Evolutionary conservation across 2,797 vertebrate genomes (phyloP).

Genomic region (Enteromius afrohamiltoni): DNA sequence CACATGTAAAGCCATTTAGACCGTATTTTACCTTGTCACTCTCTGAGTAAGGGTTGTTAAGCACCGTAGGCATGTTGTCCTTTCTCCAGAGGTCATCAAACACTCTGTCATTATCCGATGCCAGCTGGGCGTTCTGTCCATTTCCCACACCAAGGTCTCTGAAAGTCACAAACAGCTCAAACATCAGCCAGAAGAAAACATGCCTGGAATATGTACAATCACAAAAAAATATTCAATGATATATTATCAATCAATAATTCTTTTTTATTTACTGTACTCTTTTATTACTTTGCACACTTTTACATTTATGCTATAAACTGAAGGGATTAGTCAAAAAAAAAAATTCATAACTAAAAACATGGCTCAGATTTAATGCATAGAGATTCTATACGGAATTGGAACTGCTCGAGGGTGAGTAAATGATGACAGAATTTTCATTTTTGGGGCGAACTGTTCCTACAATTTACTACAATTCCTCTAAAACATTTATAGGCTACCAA

Average conservation of each 20-base stretch:
- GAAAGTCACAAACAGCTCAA: constrained; percentile 68
- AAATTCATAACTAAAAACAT: background rate
- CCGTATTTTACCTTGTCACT: constrained; percentile 81
- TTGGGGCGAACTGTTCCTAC: too few relatives aligned
- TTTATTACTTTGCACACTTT: background rate
- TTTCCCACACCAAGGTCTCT: constrained; percentile 81
- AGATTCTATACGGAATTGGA: too few relatives aligned
- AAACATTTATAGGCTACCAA: background rate
- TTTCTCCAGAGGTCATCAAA: constrained; percentile 78
- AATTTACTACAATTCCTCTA: background rate
- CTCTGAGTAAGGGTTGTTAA: constrained; percentile 82
- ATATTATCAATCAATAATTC: background rate
- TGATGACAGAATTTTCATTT: too few relatives aligned
- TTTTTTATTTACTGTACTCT: background rate
- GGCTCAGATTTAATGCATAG: background rate
- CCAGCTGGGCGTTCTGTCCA: constrained; percentile 74
- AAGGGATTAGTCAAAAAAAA: background rate
- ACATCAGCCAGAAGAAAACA: constrained; percentile 12
- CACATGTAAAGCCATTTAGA: constrained; percentile 28
- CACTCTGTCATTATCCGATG: constrained; percentile 77
- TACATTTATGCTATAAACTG: background rate
- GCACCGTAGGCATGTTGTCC: constrained; percentile 71
- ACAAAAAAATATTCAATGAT: background rate
- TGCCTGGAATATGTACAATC: background rate
- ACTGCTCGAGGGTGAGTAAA: too few relatives aligned